These are phyloP conservation scores for Tringa solitaria DNA, from an alignment of 2,113 vertebrate species.

Conservation along the genomic window DNA sequence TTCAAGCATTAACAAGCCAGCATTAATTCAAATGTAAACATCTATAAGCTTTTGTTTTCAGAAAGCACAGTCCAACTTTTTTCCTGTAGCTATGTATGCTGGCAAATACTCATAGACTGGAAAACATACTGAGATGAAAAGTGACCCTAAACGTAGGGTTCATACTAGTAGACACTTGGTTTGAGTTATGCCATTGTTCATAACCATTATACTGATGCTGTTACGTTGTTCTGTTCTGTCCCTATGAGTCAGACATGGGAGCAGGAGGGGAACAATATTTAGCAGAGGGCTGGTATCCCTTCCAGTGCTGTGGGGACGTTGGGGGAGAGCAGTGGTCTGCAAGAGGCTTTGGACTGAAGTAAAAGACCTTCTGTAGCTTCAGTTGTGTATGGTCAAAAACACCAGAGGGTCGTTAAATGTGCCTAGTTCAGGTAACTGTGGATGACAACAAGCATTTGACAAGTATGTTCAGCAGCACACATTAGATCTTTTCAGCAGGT, in stretches of 20 bases:
- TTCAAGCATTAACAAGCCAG: slow-evolving; percentile 26
- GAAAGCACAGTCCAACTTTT: background rate
- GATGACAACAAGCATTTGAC: background rate
- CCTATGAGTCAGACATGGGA: background rate
- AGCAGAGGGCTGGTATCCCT: background rate
- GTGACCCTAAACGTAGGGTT: background rate
- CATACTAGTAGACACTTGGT: background rate
- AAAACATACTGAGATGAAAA: background rate
- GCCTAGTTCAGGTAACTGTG: background rate
- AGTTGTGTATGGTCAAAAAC: background rate
- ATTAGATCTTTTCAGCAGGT: background rate
- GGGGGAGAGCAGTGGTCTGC: background rate
- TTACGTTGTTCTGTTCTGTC: background rate
- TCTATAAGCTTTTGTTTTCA: slow-evolving; percentile 45
- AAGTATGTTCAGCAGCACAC: background rate
- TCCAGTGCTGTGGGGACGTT: background rate
- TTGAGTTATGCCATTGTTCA: background rate
- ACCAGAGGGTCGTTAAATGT: background rate
- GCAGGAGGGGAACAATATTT: background rate
- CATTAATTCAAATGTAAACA: slow-evolving; percentile 45
- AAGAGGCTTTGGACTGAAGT: background rate
- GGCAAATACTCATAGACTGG: background rate
- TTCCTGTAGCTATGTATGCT: background rate
- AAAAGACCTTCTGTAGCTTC: background rate
- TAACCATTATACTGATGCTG: background rate